A percentile compares a stretch with the other conserved stretches of the same genome.
Evolutionary conservation across 2,797 vertebrate genomes (phyloP).

Genomic region (Hephaestus fuliginosus): DNA sequence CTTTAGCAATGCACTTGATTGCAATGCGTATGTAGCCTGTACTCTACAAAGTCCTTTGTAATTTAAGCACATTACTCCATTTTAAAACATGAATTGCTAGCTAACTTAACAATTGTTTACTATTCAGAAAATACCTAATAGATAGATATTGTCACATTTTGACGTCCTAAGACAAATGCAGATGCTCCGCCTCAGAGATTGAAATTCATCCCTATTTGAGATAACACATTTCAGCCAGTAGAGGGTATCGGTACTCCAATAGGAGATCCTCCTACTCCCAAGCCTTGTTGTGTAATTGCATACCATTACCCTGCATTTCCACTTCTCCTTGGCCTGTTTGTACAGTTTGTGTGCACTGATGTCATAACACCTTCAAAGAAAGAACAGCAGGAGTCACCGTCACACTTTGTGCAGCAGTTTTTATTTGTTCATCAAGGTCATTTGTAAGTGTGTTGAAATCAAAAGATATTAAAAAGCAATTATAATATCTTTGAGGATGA

Average conservation of each 20-base stretch:
- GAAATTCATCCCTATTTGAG: conserved; percentile 36
- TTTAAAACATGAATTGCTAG: neutral
- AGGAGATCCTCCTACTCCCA: conserved; percentile 43
- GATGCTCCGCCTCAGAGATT: neutral
- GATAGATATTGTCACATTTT: neutral
- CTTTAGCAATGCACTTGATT: neutral
- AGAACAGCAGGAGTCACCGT: conserved; percentile 28
- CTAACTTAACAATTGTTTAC: neutral
- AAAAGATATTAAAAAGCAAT: conserved; percentile 46
- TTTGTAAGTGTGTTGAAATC: conserved; percentile 27
- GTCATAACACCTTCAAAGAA: conserved; percentile 31
- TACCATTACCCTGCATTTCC: conserved; percentile 19
- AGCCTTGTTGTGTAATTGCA: conserved; percentile 31
- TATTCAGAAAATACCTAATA: neutral
- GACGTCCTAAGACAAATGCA: neutral
- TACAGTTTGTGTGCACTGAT: conserved; percentile 24
- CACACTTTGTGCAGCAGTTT: conserved; percentile 6
- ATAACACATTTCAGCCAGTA: conserved; percentile 85
- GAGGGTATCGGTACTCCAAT: conserved; percentile 88
- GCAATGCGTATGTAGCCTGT: neutral
- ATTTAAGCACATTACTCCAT: neutral
- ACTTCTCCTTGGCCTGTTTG: conserved; percentile 4
- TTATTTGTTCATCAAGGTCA: conserved; percentile 34
- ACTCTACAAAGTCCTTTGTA: neutral
- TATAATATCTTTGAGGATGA: conserved; percentile 50